Conservation (phyloP, 2,888 invertebrate species). For the Julus scandinavius region DNA sequence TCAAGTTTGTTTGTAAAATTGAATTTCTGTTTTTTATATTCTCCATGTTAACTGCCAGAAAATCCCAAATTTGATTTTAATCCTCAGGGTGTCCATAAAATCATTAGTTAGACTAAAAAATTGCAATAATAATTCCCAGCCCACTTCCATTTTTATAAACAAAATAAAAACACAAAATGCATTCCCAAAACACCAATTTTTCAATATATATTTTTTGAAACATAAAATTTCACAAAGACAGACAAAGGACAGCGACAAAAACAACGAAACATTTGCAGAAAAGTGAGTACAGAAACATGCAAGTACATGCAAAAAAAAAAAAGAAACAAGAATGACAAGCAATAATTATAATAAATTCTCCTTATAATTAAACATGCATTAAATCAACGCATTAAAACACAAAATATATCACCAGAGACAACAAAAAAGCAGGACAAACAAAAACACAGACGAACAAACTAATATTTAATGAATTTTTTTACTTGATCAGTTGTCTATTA, state of each 20-base stretch:
- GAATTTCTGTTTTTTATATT: not conserved
- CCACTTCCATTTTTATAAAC: not conserved
- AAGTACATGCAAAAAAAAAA: not conserved
- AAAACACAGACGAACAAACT: not conserved
- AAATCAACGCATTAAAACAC: not conserved
- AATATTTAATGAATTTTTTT: not conserved
- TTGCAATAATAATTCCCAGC: not conserved
- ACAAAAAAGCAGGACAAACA: not conserved
- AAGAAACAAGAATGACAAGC: not conserved
- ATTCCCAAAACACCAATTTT: slow-evolving; percentile 20
- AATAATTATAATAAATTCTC: not conserved
- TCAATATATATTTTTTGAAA: not conserved
- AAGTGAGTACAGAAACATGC: not conserved
- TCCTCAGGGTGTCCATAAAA: not conserved
- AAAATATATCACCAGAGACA: not conserved
- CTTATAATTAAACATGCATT: not conserved
- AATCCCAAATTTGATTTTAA: not conserved
- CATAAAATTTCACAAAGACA: not conserved
- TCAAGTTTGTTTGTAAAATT: not conserved
- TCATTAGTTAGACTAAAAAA: not conserved
- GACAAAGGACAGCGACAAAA: not conserved
- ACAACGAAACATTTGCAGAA: not conserved
- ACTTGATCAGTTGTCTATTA: not conserved
- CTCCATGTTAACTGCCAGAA: not conserved
- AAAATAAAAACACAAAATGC: not conserved